Conservation (phyloP, 2,797 vertebrate genomes). For the Pteropus rufus region DNA sequence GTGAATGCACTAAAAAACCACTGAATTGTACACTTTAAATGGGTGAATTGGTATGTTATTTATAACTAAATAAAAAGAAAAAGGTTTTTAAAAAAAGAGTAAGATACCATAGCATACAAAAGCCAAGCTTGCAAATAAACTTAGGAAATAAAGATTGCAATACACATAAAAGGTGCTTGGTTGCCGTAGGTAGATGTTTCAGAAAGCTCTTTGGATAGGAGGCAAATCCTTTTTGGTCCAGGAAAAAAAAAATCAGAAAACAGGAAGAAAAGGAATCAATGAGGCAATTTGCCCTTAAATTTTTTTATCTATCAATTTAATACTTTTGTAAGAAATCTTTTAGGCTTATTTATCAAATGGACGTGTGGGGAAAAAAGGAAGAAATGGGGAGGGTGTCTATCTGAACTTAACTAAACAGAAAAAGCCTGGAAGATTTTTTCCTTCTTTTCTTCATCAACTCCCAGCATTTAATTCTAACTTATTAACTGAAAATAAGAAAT, state of each 20-base stretch:
- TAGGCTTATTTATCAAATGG: neutral
- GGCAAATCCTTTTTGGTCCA: neutral
- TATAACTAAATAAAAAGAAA: neutral
- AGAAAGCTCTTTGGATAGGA: neutral
- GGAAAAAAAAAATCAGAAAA: neutral
- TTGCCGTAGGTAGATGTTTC: neutral
- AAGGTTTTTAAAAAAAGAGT: neutral
- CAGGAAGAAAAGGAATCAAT: neutral
- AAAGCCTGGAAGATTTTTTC: neutral
- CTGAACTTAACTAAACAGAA: neutral
- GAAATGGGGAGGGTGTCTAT: neutral
- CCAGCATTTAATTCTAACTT: slow-evolving; percentile 26
- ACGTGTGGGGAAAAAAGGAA: neutral
- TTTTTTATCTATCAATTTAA: neutral
- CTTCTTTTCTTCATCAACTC: neutral
- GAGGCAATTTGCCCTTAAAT: neutral
- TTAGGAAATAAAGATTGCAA: neutral
- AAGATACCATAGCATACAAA: neutral
- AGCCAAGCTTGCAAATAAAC: neutral
- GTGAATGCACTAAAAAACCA: slow-evolving; percentile 23
- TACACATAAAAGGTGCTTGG: neutral
- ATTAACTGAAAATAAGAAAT: slow-evolving; percentile 37
- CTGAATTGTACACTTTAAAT: neutral
- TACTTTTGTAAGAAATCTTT: slow-evolving; percentile 7
- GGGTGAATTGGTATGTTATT: neutral